Evolutionary conservation across 1,140 invertebrate species (phyloP).

Genomic region (Gonatopus flavifemur): DNA sequence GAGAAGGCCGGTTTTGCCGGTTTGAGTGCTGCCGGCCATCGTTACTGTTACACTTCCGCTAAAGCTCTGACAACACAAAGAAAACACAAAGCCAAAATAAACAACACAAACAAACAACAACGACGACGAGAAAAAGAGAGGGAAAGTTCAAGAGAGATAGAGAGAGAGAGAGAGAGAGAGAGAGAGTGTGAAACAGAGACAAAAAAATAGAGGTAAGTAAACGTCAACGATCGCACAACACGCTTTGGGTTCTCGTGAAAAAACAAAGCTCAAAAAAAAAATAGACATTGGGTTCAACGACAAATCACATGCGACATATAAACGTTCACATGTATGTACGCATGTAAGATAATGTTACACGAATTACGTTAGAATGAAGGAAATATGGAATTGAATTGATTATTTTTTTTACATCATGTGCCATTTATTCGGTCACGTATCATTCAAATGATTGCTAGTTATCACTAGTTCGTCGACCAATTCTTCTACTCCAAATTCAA

Average conservation of each 20-base stretch:
- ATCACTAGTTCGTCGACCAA: no score
- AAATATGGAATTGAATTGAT: no score
- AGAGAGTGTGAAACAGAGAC: no score
- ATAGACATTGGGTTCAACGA: constrained; percentile 42
- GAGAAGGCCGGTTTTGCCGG: constrained; percentile 64
- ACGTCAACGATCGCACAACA: constrained; percentile 4
- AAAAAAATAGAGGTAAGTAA: no score
- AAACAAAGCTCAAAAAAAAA: constrained; percentile 35
- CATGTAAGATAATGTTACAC: constrained; percentile 25
- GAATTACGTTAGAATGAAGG: no score
- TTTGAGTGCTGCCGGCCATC: constrained; percentile 74
- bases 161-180: constrained; percentile 7
- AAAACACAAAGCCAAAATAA: constrained; percentile 61
- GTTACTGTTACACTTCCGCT: constrained; percentile 72
- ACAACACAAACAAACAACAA: constrained; percentile 56
- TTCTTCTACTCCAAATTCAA: no score
- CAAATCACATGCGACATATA: constrained; percentile 55
- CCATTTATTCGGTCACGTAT: no score
- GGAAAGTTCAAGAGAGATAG: not conserved
- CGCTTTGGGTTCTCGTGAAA: constrained; percentile 13
- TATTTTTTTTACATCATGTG: no score
- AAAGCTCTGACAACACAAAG: constrained; percentile 72
- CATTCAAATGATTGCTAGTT: no score
- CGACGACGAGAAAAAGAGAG: constrained; percentile 15
- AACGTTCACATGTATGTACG: constrained; percentile 47